Evolutionary conservation across 2,888 invertebrate species (phyloP).

Genomic region (Euplexia lucipara): DNA sequence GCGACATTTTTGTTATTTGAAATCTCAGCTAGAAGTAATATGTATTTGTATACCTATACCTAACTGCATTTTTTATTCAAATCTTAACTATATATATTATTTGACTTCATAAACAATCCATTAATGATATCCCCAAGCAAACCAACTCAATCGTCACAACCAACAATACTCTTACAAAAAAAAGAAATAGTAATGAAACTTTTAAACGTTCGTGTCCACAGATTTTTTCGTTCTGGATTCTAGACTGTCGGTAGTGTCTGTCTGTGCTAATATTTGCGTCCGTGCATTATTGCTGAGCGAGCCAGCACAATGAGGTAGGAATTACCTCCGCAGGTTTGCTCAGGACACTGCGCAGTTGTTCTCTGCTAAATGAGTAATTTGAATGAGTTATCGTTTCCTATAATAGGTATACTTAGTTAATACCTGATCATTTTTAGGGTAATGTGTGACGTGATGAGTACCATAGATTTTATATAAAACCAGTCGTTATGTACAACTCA

Average conservation of each 20-base stretch:
- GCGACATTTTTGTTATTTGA: too few relatives aligned
- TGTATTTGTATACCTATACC: too few relatives aligned
- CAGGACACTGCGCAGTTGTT: conserved; percentile 41
- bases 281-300: conserved; percentile 86
- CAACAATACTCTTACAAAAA: conserved; percentile 13
- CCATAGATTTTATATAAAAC: too few relatives aligned
- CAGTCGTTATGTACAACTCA: too few relatives aligned
- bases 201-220: conserved; percentile 68
- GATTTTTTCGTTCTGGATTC: conserved; percentile 76
- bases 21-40: too few relatives aligned
- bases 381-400: conserved; percentile 27
- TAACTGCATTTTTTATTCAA: too few relatives aligned
- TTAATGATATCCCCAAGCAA: background rate
- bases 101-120: too few relatives aligned
- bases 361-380: conserved; percentile 48
- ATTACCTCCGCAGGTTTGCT: conserved; percentile 73
- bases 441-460: too few relatives aligned
- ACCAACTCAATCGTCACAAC: background rate
- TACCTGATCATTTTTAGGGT: too few relatives aligned
- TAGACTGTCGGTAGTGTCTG: conserved; percentile 77
- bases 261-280: conserved; percentile 88
- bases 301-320: conserved; percentile 81
- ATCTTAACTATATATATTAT: too few relatives aligned
- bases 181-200: conserved; percentile 67
- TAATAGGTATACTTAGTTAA: background rate